Evolutionary conservation across 2,113 vertebrate species (phyloP).

Genomic region (Anarhynchus alexandrinus): DNA sequence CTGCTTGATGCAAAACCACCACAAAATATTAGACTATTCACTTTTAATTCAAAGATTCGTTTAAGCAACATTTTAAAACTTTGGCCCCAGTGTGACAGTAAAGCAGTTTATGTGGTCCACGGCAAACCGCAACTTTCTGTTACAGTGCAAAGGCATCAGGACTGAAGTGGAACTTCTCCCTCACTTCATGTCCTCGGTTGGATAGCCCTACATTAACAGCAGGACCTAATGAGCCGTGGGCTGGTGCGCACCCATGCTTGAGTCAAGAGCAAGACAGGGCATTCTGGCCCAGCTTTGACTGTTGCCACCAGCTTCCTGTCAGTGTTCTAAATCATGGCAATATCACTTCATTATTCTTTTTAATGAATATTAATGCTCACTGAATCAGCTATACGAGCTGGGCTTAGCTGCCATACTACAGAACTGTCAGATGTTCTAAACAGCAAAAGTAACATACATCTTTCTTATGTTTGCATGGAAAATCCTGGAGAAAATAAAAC

Average conservation of each 20-base stretch:
- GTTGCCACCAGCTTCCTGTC: neutral
- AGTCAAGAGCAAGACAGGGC: neutral
- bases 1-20: neutral
- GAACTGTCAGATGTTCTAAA: neutral
- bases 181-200: neutral
- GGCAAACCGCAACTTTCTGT: neutral
- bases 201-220: neutral
- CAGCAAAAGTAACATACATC: neutral
- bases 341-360: neutral
- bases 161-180: neutral
- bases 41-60: neutral
- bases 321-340: neutral
- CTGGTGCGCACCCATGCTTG: fast-evolving
- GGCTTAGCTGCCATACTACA: neutral
- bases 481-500: neutral
- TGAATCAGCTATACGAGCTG: neutral
- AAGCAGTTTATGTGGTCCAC: neutral
- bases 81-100: neutral
- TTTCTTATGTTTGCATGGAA: neutral
- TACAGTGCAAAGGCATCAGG: neutral
- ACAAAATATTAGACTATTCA: neutral
- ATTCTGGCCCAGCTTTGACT: neutral
- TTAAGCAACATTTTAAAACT: neutral
- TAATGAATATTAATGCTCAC: slow-evolving; percentile 19
- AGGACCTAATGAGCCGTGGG: neutral